Conservation (phyloP, 2,797 vertebrate species). For the Neomorphus geoffroyi region DNA sequence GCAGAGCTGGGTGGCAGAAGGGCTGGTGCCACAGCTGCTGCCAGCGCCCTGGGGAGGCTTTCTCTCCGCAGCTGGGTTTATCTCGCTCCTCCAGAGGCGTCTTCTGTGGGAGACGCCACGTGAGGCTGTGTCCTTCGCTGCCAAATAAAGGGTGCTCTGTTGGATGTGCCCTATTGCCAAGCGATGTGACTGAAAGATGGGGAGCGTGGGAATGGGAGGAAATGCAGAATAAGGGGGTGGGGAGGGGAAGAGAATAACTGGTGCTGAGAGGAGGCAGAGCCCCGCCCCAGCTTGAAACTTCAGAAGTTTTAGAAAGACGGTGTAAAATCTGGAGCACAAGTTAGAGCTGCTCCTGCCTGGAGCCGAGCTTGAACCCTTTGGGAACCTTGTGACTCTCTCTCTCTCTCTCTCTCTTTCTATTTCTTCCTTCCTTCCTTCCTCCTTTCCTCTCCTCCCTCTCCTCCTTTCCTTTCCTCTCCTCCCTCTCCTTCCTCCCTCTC, state of each 20-base stretch:
- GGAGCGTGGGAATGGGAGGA: background rate
- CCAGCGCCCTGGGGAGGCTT: background rate
- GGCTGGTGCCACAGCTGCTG: background rate
- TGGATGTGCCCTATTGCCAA: background rate
- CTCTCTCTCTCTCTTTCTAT: too few species aligned
- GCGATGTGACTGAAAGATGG: rapidly evolving
- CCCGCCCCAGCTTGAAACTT: background rate
- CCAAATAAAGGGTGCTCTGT: background rate
- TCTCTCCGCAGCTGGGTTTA: background rate
- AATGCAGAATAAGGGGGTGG: background rate
- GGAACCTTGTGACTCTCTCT: background rate
- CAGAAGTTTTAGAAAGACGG: background rate
- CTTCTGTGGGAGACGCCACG: background rate
- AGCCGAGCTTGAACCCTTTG: background rate
- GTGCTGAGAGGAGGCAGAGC: background rate
- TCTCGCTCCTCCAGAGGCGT: background rate
- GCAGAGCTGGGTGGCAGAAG: background rate
- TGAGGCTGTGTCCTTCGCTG: background rate
- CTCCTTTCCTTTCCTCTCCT: rapidly evolving
- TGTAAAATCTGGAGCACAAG: background rate
- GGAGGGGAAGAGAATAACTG: background rate
- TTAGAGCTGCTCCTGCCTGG: background rate
- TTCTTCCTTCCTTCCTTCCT: too few species aligned
- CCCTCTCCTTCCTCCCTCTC: too few species aligned
- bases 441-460: too few species aligned